Base-by-base conservation (phyloP, 2,888 invertebrate genomes). In the Microdon myrmicae region DNA sequence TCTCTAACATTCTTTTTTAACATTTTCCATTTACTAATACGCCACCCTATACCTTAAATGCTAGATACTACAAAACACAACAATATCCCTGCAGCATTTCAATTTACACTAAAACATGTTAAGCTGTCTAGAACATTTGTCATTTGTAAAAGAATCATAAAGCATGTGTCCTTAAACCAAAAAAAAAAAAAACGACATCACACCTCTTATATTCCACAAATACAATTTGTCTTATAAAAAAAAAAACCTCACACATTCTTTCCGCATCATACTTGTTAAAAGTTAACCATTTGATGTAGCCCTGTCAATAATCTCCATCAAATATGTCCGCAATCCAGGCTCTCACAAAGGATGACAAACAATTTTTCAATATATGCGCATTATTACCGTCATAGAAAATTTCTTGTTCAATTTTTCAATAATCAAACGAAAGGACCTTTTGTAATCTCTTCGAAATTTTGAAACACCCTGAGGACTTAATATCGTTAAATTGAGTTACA, bases 401-500 rank as follows among this genome's bases (percentile, higher is more conserved):
- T 51, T 9, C 17, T 23, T 49, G 14, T 38, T 34, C 35, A 43
- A 49, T 39, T 64, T 64, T 64, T 53, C 53, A 47, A 43, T 64
- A 64, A 64, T 53, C 64, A 58, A 26, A 19, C 32, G 9, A 41
- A 41, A 47, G 41, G 47, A 43, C 37, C 13, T 25, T 45, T 61
- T 28, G 56, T 55, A 64, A 56, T 56, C 45, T 53, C 53, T 53
- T 64, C 41, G 34, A 60, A 37, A 60, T 44, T 35, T 53, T 54
- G 49, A 55, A 47, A 43, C 41, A 51, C 56, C 64, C 64, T 9
- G 16, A 48, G 64, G 58, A 53, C 58, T 64, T 58, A 64, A 64
- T 64, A 58, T 64, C 35, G 45, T 64, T 53, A 51, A 64, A 64
- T 58, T 64, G 58, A 58, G 47, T 58, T 64, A 44, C n/a, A n/a